Percentiles rank a stretch among this genome's conserved stretches.
phyloP scores from a whole-genome alignment of 2,888 invertebrate genomes.

The Idaea dimidiata region DNA sequence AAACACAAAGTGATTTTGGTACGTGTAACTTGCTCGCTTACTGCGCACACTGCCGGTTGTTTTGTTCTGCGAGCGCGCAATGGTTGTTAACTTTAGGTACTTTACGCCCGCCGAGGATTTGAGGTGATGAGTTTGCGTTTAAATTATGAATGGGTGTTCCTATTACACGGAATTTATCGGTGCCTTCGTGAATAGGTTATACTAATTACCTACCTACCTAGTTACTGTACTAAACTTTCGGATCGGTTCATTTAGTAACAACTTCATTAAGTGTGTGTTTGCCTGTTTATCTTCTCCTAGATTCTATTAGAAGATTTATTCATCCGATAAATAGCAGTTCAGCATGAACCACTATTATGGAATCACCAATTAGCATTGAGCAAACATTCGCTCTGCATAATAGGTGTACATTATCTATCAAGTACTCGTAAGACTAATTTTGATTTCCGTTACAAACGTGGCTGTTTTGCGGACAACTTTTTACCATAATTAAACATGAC shows the following conservation, averaged over 20 bases:
- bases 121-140: conserved; percentile 54
- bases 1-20: conserved; percentile 50
- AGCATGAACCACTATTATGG: background rate
- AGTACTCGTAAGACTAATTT: too few species aligned
- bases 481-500: too few species aligned
- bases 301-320: background rate
- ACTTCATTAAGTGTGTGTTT: background rate
- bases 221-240: background rate
- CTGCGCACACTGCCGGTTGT: conserved; percentile 30
- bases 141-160: conserved; percentile 49
- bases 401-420: too few species aligned
- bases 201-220: background rate
- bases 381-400: too few species aligned
- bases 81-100: conserved; percentile 49
- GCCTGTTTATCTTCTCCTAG: background rate
- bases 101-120: conserved; percentile 44
- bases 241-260: background rate
- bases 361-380: background rate
- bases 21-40: conserved; percentile 37
- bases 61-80: conserved; percentile 38
- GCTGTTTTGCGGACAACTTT: too few species aligned
- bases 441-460: too few species aligned
- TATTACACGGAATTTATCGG: conserved; percentile 23
- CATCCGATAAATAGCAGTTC: background rate
- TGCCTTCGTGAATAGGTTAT: background rate